These are phyloP conservation scores for Acipenser oxyrinchus DNA, from an alignment of 2,797 vertebrate genomes.

Conservation along the genomic window DNA sequence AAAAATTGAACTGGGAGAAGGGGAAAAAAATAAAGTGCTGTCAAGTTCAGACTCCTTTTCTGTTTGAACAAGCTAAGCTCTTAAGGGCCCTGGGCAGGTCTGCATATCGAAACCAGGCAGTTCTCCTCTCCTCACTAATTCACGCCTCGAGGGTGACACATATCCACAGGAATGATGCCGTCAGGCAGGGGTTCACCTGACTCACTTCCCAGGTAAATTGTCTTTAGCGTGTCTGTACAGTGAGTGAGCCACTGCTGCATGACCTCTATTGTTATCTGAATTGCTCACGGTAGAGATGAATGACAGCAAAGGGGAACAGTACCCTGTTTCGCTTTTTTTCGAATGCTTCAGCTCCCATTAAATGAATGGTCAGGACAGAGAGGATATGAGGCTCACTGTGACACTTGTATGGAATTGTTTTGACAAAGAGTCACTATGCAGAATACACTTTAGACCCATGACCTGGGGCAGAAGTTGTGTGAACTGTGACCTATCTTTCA, in stretches of 20 bases:
- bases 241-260: not conserved
- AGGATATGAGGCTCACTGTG: not conserved
- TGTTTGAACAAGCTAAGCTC: not conserved
- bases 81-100: too few relatives aligned
- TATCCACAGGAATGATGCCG: not conserved
- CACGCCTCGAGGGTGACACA: not conserved
- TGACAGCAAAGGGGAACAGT: not conserved
- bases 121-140: not conserved
- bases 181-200: not conserved
- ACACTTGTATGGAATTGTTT: conserved; percentile 8
- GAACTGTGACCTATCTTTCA: conserved; percentile 27
- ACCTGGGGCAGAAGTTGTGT: conserved; percentile 17
- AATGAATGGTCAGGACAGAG: not conserved
- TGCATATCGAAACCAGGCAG: not conserved
- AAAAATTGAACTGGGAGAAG: too few relatives aligned
- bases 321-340: not conserved
- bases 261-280: not conserved
- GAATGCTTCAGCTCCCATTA: not conserved
- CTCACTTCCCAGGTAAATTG: not conserved
- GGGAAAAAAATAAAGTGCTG: too few relatives aligned
- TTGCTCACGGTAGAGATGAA: not conserved
- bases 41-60: not conserved
- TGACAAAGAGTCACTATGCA: conserved; percentile 12
- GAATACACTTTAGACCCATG: conserved; percentile 14
- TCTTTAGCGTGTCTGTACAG: not conserved